Conservation (phyloP, 2,888 invertebrate genomes). For the Hartigia nigra region DNA sequence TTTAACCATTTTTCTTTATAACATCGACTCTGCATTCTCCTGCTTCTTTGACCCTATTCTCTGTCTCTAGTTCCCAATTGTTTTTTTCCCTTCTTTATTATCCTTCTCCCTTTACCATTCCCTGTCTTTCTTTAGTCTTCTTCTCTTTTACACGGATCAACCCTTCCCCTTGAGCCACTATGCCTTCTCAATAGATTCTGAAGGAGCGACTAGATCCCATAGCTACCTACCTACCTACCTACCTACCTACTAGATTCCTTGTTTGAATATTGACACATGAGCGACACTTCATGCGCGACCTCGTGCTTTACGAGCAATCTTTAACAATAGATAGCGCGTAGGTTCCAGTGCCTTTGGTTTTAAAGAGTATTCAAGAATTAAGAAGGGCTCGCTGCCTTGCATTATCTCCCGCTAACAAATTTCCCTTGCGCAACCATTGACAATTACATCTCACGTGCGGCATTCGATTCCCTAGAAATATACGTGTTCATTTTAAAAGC, state of each 20-base stretch:
- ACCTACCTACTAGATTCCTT: background rate
- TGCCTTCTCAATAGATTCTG: background rate
- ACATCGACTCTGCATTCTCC: background rate
- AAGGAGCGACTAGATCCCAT: background rate
- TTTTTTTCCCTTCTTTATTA: too few relatives aligned
- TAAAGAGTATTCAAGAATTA: background rate
- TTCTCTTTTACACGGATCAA: background rate
- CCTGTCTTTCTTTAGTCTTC: background rate
- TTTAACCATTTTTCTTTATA: background rate
- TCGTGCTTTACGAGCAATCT: constrained; percentile 15
- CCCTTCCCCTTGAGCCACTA: background rate
- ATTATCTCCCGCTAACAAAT: background rate
- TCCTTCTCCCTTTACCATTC: background rate
- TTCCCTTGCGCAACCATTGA: background rate
- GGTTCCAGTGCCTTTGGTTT: background rate
- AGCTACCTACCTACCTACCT: background rate
- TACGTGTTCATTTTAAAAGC: background rate
- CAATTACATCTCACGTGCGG: background rate
- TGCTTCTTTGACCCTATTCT: background rate
- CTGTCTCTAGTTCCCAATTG: background rate
- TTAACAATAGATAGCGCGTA: constrained; percentile 23
- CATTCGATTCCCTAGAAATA: background rate
- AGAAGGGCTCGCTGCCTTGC: background rate
- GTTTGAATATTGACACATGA: constrained; percentile 5
- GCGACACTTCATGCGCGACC: constrained; percentile 18